Conservation (phyloP, 2,888 invertebrate species). For the Oligia latruncula region DNA sequence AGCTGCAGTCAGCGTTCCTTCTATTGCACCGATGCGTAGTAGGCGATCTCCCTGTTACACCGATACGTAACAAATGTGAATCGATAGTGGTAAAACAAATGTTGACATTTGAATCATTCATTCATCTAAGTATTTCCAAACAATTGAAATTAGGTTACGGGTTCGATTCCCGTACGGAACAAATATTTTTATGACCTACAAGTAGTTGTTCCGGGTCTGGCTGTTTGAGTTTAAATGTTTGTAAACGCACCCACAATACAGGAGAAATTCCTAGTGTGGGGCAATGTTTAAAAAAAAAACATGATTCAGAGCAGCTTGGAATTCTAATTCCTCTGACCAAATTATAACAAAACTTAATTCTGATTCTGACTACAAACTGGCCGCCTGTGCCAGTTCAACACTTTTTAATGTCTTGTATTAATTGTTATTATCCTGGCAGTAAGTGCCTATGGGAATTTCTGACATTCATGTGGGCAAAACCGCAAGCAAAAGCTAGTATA, state of each 20-base stretch:
- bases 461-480: background rate
- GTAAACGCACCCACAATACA: no score
- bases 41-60: no score
- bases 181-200: no score
- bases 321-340: background rate
- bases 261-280: no score
- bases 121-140: background rate
- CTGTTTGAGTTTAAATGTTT: no score
- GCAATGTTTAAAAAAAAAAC: no score
- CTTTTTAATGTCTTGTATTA: background rate
- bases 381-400: background rate
- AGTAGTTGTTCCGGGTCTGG: no score
- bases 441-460: background rate
- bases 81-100: background rate
- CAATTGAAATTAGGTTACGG: no score
- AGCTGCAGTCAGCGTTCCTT: no score
- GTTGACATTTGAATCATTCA: background rate
- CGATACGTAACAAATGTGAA: no score
- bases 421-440: background rate
- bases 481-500: background rate
- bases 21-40: no score
- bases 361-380: background rate
- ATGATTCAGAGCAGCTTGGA: background rate
- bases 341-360: background rate
- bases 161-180: no score